Percentiles rank a stretch among this genome's conserved stretches.
These are phyloP conservation scores for Asbolus verrucosus DNA, from an alignment of 1,140 invertebrate genomes.

Conservation along the genomic window DNA sequence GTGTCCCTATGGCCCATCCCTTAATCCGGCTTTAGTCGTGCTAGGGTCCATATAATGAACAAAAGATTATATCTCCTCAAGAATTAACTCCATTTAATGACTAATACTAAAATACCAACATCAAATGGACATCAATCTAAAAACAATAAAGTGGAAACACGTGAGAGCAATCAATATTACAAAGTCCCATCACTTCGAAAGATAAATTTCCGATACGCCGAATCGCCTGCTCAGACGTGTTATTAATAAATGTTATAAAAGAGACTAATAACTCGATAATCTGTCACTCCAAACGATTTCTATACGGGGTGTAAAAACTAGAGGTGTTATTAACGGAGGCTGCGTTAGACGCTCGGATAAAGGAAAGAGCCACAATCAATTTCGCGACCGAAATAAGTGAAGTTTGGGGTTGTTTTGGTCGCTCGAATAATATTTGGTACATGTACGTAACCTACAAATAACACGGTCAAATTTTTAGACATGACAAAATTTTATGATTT, in stretches of 20 bases:
- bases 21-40: conserved; percentile 32
- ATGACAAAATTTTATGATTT: too few species aligned
- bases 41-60: conserved; percentile 32
- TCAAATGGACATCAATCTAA: neutral
- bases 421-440: too few species aligned
- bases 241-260: conserved; percentile 1
- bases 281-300: neutral
- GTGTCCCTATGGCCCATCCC: conserved; percentile 34
- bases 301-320: too few species aligned
- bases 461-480: too few species aligned
- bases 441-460: too few species aligned
- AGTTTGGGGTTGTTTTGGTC: too few species aligned
- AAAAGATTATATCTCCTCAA: conserved; percentile 30
- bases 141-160: neutral
- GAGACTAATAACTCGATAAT: neutral
- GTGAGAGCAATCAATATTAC: neutral
- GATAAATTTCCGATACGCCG: neutral
- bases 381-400: too few species aligned
- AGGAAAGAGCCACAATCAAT: too few species aligned
- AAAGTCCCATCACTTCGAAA: neutral
- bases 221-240: neutral
- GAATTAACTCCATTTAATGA: conserved; percentile 21
- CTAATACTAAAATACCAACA: conserved; percentile 8
- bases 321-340: too few species aligned
- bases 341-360: too few species aligned